phyloP scores from a whole-genome alignment of 1,140 invertebrate species.

The Drosophila grimshawi region DNA sequence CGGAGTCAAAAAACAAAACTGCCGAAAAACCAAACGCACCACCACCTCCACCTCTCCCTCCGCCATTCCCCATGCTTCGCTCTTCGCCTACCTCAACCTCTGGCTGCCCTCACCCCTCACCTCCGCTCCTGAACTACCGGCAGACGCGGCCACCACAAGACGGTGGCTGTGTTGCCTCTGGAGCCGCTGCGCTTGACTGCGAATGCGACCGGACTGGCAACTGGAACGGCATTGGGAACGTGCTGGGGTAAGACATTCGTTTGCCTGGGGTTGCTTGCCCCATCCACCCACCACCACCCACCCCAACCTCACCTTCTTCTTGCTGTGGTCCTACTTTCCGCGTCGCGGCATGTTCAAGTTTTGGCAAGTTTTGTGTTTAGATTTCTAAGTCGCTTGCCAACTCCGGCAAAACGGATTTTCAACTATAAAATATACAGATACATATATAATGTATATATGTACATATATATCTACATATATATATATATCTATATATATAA shows the following conservation, averaged over 20 bases:
- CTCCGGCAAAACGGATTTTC: constrained; percentile 57
- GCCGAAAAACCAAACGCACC: constrained; percentile 38
- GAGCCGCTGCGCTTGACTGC: constrained; percentile 36
- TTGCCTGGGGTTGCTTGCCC: constrained; percentile 13
- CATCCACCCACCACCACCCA: background rate
- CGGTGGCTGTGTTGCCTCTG: constrained; percentile 19
- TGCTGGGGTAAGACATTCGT: background rate
- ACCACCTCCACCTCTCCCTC: background rate
- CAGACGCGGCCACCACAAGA: constrained; percentile 27
- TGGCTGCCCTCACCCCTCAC: background rate
- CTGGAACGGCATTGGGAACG: constrained; percentile 4
- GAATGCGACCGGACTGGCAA: constrained; percentile 8
- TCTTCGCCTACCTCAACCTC: constrained; percentile 52
- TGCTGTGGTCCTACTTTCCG: constrained; percentile 15
- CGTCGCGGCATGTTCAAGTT: constrained; percentile 46
- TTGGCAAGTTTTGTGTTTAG: constrained; percentile 78
- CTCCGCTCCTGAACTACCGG: background rate
- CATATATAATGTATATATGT: too few species aligned
- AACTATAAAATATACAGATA: constrained; percentile 69
- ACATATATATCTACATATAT: too few species aligned
- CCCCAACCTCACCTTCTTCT: constrained; percentile 1
- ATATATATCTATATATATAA: too few species aligned
- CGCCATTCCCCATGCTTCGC: background rate
- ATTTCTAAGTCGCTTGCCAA: constrained; percentile 71
- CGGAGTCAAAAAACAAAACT: constrained; percentile 71